phyloP scores from a whole-genome alignment of 2,113 vertebrate species.

The Phycodurus eques region DNA sequence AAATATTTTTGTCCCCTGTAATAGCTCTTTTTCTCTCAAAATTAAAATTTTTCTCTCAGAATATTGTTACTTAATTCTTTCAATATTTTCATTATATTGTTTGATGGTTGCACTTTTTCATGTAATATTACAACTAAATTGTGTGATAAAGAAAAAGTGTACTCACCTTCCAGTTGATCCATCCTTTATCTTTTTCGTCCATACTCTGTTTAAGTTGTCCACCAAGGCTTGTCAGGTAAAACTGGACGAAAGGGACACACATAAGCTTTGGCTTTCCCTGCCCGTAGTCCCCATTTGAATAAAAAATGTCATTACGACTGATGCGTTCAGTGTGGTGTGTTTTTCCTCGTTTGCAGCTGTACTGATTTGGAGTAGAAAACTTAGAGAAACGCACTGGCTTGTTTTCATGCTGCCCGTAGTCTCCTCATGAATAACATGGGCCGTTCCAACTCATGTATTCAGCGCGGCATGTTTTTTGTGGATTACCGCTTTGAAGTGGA shows the following conservation, averaged over 20 bases:
- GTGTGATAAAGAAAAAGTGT: not conserved
- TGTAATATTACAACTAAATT: no score
- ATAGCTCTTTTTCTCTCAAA: not conserved
- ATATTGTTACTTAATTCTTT: not conserved
- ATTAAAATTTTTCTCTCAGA: not conserved
- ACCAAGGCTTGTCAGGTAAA: conserved; percentile 90
- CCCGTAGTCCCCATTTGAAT: not conserved
- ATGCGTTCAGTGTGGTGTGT: no score
- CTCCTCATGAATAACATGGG: no score
- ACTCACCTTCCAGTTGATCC: conserved; percentile 96
- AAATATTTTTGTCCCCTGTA: no score
- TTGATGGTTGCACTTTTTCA: no score
- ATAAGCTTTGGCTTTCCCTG: not conserved
- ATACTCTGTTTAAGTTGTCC: conserved; percentile 92
- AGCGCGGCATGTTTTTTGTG: no score
- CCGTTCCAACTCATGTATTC: no score
- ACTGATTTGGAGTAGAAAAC: not conserved
- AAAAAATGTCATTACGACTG: no score
- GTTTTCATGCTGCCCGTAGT: not conserved
- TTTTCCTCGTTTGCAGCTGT: no score
- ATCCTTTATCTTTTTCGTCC: conserved; percentile 95
- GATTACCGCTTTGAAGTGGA: no score
- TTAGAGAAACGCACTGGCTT: not conserved
- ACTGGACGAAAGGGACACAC: conserved; percentile 64
- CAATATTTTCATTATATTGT: no score